Evolutionary conservation across 1,140 invertebrate species (phyloP).

Genomic region (Sogatella furcifera): DNA sequence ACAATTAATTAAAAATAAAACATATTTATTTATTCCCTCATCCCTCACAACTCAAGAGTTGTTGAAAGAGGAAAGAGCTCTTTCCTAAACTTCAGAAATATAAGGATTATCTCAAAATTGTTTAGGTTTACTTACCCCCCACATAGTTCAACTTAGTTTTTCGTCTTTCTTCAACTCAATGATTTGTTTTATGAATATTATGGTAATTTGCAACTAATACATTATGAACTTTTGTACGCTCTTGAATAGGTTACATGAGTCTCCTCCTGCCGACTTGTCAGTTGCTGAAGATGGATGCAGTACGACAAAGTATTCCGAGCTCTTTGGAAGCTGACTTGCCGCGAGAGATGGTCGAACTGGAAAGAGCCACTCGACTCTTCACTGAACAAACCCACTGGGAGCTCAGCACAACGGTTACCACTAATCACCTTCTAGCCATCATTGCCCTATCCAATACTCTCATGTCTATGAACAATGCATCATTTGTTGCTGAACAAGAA

Average conservation of each 20-base stretch:
- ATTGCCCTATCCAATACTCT: constrained; percentile 92
- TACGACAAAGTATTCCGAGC: constrained; percentile 34
- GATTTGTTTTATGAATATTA: too few species aligned
- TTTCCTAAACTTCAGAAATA: too few species aligned
- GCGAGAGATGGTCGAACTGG: constrained; percentile 57
- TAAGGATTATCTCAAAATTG: too few species aligned
- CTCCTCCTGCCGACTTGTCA: constrained; percentile 83
- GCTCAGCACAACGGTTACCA: constrained; percentile 86
- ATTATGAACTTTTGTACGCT: too few species aligned
- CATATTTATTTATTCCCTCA: too few species aligned
- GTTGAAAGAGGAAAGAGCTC: too few species aligned
- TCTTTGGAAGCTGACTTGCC: constrained; percentile 45
- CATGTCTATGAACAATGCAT: constrained; percentile 96
- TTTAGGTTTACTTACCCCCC: too few species aligned
- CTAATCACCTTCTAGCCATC: constrained; percentile 88
- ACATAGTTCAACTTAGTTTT: too few species aligned
- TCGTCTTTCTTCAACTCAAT: too few species aligned
- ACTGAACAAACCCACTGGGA: constrained; percentile 88
- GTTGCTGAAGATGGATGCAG: constrained; percentile 20
- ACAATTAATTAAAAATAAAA: too few species aligned
- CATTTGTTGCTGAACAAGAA: constrained; percentile 79
- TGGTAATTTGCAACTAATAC: too few species aligned
- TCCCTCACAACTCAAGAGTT: too few species aligned
- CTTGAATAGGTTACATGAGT: constrained; percentile 68
- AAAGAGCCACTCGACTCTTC: constrained; percentile 69